These are phyloP conservation scores for Thamnophis elegans DNA, from an alignment of 2,797 vertebrate species.

Conservation along the genomic window DNA sequence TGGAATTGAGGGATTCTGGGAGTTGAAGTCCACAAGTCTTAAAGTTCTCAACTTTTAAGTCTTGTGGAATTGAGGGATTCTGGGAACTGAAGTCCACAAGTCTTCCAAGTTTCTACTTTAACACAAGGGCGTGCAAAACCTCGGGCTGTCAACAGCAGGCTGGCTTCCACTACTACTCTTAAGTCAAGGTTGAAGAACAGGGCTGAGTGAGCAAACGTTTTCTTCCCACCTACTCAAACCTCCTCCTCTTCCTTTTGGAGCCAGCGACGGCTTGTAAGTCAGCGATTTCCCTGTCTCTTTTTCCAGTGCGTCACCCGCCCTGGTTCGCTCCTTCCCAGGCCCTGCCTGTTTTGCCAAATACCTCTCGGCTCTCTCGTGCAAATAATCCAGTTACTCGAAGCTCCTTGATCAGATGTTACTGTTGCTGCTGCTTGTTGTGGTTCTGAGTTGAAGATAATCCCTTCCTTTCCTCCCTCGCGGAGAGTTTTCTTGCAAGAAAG, in stretches of 20 bases:
- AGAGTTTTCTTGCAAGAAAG: not conserved
- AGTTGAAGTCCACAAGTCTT: too few species aligned
- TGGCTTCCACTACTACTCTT: not conserved
- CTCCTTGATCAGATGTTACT: not conserved
- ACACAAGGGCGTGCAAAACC: fast-evolving
- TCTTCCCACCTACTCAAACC: fast-evolving
- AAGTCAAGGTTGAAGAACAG: conserved; percentile 39
- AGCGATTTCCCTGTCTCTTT: not conserved
- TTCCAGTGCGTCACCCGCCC: not conserved
- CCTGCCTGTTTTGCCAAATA: not conserved
- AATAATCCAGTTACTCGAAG: not conserved
- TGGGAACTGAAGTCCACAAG: too few species aligned
- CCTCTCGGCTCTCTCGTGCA: not conserved
- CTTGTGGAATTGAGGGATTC: too few species aligned
- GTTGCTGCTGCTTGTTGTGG: not conserved
- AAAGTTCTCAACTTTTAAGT: too few species aligned
- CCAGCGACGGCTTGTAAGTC: not conserved
- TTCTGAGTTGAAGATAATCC: not conserved
- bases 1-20: too few species aligned
- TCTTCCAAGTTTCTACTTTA: not conserved
- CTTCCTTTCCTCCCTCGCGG: not conserved
- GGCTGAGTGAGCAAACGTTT: not conserved
- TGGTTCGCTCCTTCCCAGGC: not conserved
- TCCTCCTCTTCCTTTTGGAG: not conserved
- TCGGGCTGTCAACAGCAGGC: not conserved